phyloP scores from a whole-genome alignment of 1,140 invertebrate genomes.

The Drosophila kanapiae region DNA sequence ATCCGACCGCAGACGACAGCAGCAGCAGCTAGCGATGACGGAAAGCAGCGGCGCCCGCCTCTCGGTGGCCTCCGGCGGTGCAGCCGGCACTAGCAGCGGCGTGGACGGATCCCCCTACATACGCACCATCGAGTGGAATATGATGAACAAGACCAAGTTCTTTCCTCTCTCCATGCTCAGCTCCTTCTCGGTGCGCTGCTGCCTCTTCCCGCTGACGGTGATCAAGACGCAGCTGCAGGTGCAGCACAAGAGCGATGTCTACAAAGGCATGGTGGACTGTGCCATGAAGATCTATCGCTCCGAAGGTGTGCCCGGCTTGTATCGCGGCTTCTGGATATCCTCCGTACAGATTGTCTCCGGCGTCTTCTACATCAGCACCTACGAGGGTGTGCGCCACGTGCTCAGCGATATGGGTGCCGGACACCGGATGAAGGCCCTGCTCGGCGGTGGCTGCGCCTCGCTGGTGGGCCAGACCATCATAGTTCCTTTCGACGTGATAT shows the following conservation, averaged over 20 bases:
- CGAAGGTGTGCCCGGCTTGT: constrained; percentile 96
- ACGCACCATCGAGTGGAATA: constrained; percentile 98
- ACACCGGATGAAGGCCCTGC: constrained; percentile 85
- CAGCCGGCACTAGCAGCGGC: constrained; percentile 28
- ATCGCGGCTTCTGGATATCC: constrained; percentile 98
- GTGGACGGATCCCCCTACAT: constrained; percentile 87
- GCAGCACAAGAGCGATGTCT: constrained; percentile 93
- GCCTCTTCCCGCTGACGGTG: constrained; percentile 97
- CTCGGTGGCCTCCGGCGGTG: constrained; percentile 40
- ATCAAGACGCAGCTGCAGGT: constrained; percentile 98
- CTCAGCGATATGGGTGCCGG: constrained; percentile 88
- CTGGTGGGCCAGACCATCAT: constrained; percentile 97
- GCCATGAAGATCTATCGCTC: constrained; percentile 94
- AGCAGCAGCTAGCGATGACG: constrained; percentile 69
- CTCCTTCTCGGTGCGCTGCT: constrained; percentile 94
- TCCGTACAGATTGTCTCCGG: constrained; percentile 93
- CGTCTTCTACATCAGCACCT: constrained; percentile 97
- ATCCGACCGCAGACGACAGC: constrained; percentile 25
- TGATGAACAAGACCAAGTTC: constrained; percentile 98
- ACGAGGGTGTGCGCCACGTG: constrained; percentile 95
- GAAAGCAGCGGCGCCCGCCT: constrained; percentile 52
- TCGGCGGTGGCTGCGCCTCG: constrained; percentile 95
- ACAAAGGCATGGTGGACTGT: constrained; percentile 95
- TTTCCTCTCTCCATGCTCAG: constrained; percentile 95
- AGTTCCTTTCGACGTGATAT: constrained; percentile 98